Base-by-base conservation (phyloP, 2,797 vertebrate species). In the Sebastes steindachneri region DNA sequence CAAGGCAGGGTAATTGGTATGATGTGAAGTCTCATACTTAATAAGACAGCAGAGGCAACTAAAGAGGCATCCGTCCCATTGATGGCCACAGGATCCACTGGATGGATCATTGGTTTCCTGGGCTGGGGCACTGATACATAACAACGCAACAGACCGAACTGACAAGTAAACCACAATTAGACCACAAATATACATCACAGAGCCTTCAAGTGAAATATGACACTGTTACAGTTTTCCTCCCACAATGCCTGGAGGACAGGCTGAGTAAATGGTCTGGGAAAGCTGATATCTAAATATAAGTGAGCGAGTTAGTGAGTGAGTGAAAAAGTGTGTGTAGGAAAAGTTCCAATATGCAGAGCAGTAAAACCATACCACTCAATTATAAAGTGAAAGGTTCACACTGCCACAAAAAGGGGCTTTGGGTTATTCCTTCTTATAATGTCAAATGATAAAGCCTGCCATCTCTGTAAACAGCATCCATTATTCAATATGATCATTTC, bases 201-300 rank as follows among this genome's bases (percentile, higher is more conserved):
- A 77, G 86, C 48, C 64, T 75, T 79, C 21, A 29, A 80, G 77
- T 89, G 93, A 89, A 93, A 94, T 78, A 58, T 71, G 86, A 93
- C 60, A 84, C 93, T 64, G 75, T 31, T 71, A 64, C 7, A 21
- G 77, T 81, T 86, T 55, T 64, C 83, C 77, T 90, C 80, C 75
- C 85, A 86, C 87, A 83, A 68, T 58, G 86, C 77, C 75, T 59
- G 12, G 51, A 83, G 76, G 73, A 69, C 2, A 79, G 33, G 76
- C 54, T 26, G 71, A 80, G 70, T 73, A 75, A 86, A 90, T 62
- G 73, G 70, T 64, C 29, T 55, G 73, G 72, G 83, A 86, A 84
- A 86, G 81, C 75, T 65, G 70, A 84, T 58, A 77, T 77, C 68
- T 67, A 67, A 82, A 79, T 75, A 21, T 26, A 57, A 85, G 68